Percentiles rank a stretch among this genome's conserved stretches.
phyloP scores from a whole-genome alignment of 1,140 invertebrate species.

The Sipha flava region DNA sequence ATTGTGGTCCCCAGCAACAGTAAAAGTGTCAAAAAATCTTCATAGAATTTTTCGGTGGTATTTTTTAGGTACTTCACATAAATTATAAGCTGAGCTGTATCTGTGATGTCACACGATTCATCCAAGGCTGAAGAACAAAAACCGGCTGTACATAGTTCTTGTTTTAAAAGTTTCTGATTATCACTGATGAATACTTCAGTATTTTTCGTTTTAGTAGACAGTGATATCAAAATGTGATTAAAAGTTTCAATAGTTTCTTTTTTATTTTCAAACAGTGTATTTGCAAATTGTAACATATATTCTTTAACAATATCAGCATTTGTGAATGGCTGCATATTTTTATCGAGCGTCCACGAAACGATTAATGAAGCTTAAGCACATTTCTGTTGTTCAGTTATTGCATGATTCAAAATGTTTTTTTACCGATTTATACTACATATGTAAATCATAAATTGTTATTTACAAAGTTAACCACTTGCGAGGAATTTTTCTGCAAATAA shows the following conservation, averaged over 20 bases:
- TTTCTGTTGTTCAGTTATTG: slow-evolving; percentile 22
- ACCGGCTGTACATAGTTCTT: neutral
- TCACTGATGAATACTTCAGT: neutral
- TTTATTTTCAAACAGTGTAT: slow-evolving; percentile 14
- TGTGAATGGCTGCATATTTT: slow-evolving; percentile 11
- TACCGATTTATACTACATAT: neutral
- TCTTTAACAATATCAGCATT: slow-evolving; percentile 7
- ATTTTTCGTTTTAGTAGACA: neutral
- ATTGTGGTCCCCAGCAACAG: neutral
- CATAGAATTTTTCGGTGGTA: neutral
- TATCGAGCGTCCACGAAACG: slow-evolving; percentile 5
- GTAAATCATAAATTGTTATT: neutral
- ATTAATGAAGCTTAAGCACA: neutral
- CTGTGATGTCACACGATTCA: too few relatives aligned
- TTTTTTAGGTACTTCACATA: neutral
- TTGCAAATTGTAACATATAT: neutral
- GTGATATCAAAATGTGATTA: neutral
- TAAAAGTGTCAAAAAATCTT: neutral
- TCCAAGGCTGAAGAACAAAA: neutral
- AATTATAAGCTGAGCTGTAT: neutral
- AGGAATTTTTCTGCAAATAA: neutral
- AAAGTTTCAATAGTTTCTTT: slow-evolving; percentile 7
- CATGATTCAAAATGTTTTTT: neutral
- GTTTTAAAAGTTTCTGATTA: neutral
- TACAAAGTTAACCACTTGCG: neutral